Conservation (phyloP, 2,888 invertebrate species). For the Scaptomyza polygonia region DNA sequence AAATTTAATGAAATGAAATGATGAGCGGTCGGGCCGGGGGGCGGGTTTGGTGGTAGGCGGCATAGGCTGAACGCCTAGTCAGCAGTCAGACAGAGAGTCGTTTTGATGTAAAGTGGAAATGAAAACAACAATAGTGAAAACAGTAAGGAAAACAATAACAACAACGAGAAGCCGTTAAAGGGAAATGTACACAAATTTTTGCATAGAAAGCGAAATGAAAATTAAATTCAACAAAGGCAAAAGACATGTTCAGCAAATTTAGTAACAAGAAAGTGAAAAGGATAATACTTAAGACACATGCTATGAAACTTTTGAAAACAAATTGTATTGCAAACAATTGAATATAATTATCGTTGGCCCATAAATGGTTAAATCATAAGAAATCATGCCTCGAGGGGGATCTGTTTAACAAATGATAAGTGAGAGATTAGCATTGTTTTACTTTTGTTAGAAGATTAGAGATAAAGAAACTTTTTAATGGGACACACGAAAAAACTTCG, state of each 20-base stretch:
- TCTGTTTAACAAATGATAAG: not conserved
- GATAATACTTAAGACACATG: slow-evolving; percentile 16
- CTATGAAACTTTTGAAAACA: slow-evolving; percentile 44
- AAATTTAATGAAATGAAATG: slow-evolving; percentile 80
- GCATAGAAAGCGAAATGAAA: slow-evolving; percentile 56
- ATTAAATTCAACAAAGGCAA: slow-evolving; percentile 29
- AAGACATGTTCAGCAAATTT: slow-evolving; percentile 6
- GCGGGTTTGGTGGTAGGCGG: too few relatives aligned
- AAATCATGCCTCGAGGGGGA: not conserved
- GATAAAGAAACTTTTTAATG: too few relatives aligned
- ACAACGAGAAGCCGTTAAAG: slow-evolving; percentile 24
- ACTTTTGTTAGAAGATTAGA: too few relatives aligned
- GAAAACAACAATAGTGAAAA: slow-evolving; percentile 60
- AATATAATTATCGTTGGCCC: not conserved
- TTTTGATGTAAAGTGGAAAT: slow-evolving; percentile 65
- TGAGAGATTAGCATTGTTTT: not conserved
- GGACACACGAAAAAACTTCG: too few relatives aligned
- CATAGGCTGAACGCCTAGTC: slow-evolving; percentile 38
- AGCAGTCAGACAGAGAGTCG: slow-evolving; percentile 50
- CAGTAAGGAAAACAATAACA: slow-evolving; percentile 22
- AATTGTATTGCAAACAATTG: slow-evolving; percentile 39
- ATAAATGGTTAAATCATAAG: not conserved
- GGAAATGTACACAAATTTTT: slow-evolving; percentile 39
- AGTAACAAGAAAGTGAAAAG: not conserved
- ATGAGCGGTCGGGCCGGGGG: slow-evolving; percentile 34